phyloP scores from a whole-genome alignment of 2,113 vertebrate species.

The Antidorcas marsupialis region DNA sequence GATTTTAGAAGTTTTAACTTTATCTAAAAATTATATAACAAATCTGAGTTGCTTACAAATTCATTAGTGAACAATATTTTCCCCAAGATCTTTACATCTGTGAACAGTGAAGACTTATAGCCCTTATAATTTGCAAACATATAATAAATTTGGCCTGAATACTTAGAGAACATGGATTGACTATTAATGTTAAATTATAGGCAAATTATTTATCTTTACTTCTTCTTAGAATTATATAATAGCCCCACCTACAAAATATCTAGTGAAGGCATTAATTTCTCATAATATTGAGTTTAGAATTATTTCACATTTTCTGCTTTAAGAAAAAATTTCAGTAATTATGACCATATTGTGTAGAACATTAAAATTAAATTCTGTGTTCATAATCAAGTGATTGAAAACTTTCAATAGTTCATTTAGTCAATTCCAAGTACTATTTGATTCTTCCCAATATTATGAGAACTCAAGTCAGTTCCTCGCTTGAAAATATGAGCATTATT shows the following conservation, averaged over 20 bases:
- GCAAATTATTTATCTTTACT: background rate
- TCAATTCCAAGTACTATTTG: background rate
- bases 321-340: background rate
- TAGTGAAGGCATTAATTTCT: background rate
- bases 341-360: background rate
- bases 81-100: background rate
- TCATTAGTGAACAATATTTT: background rate
- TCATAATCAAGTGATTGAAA: background rate
- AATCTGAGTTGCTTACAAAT: background rate
- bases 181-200: background rate
- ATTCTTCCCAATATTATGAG: background rate
- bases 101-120: background rate
- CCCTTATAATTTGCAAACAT: background rate
- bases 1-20: background rate
- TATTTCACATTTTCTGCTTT: background rate
- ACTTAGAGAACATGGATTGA: background rate
- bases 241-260: background rate
- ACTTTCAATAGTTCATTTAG: background rate
- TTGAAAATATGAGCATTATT: background rate
- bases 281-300: background rate
- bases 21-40: background rate
- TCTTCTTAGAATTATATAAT: background rate
- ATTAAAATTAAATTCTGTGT: background rate
- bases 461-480: background rate
- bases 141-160: background rate